A percentile compares a stretch with the other conserved stretches of the same genome.
These are phyloP conservation scores for Galerucella calmariensis DNA, from an alignment of 2,888 invertebrate species.

Conservation along the genomic window DNA sequence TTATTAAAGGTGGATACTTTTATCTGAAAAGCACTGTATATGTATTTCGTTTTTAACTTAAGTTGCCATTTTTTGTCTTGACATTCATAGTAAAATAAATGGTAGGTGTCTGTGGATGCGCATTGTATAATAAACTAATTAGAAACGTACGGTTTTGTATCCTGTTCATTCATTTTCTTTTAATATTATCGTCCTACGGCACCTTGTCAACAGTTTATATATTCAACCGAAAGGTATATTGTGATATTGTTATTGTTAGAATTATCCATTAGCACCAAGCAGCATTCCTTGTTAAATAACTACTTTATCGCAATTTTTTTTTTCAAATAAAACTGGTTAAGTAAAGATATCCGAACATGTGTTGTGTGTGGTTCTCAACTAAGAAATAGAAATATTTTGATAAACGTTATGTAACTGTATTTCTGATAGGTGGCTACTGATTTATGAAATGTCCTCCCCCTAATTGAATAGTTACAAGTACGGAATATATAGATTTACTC, in stretches of 20 bases:
- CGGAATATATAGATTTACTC: neutral
- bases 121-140: slow-evolving; percentile 5
- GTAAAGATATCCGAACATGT: neutral
- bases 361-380: neutral
- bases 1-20: too few species aligned
- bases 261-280: slow-evolving; percentile 33
- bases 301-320: slow-evolving; percentile 29
- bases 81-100: neutral
- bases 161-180: slow-evolving; percentile 27
- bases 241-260: slow-evolving; percentile 21
- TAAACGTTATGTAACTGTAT: slow-evolving; percentile 12
- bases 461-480: neutral
- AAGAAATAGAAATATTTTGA: slow-evolving; percentile 1
- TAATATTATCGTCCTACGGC: slow-evolving; percentile 27
- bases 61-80: neutral
- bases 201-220: slow-evolving; percentile 26
- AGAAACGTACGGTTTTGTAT: slow-evolving; percentile 9
- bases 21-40: too few species aligned
- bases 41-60: too few species aligned
- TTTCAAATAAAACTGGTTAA: slow-evolving; percentile 5
- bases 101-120: neutral
- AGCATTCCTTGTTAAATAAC: slow-evolving; percentile 32
- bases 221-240: slow-evolving; percentile 14
- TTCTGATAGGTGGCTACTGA: neutral
- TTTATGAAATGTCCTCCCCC: slow-evolving; percentile 1